Base-by-base conservation (phyloP, 2,888 invertebrate species). In the Stratiomys singularior region DNA sequence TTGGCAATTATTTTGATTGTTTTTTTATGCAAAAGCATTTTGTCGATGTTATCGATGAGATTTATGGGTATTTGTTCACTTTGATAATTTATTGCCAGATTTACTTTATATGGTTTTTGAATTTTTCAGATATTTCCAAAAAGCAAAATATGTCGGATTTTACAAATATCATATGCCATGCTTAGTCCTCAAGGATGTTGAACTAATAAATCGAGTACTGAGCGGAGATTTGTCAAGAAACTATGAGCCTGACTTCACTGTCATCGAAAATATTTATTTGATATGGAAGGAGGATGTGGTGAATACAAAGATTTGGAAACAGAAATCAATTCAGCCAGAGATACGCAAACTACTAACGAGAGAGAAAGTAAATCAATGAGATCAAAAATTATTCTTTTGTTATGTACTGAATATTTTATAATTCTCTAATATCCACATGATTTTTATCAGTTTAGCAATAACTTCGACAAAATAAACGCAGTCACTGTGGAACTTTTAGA, bases 1-100 rank as follows among this genome's bases (percentile, higher is more conserved):
- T 80, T 78, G 80, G 80, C 13, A 80, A 79, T 71, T 58, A 78
- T 11, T 78, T 79, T 63, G 80, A 80, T 44, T 78, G 69, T 66
- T 78, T 80, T n/a, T 76, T 80, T n/a, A 79, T 78, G 76, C 78
- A 80, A 76, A 78, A 67, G 30, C 79, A 80, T 76, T 77, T 79
- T 56, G 76, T 69, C 0, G 80, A 80, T 58, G 78, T 80, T 72
- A 78, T 78, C 63, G 76, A 78, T 37, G 80, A 80, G 28, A 79
- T 80, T 72, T 80, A 80, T 66, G 58, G 71, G 80, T 80, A 76
- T 72, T 28, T 69, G 44, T 9, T 37, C n/a, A n/a, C n/a, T n/a
- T n/a, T n/a, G n/a, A n/a, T n/a, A n/a, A n/a, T n/a, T n/a, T n/a
- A n/a, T n/a, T n/a, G n/a, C n/a, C n/a, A n/a, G n/a, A n/a, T n/a